phyloP scores from a whole-genome alignment of 1,140 invertebrate genomes.

The Pseudomyrmex cubaensis region DNA sequence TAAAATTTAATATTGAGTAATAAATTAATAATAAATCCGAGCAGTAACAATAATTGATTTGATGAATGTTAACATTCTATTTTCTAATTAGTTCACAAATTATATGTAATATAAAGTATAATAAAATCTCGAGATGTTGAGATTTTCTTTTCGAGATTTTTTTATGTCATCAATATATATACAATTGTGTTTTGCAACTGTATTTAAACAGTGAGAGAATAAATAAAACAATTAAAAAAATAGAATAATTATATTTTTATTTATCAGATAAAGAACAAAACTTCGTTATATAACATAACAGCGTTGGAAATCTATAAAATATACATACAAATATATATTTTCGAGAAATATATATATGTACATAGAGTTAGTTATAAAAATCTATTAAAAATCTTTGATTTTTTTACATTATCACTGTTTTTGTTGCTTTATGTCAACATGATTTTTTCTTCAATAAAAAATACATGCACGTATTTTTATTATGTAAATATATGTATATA shows the following conservation, averaged over 20 bases:
- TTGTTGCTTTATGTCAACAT: background rate
- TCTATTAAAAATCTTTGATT: constrained; percentile 2
- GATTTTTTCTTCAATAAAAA: constrained; percentile 32
- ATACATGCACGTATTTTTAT: constrained; percentile 52
- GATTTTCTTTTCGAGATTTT: too few species aligned
- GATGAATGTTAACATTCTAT: too few species aligned
- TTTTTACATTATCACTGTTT: constrained; percentile 5
- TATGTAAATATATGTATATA: constrained; percentile 50
- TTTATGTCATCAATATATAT: too few species aligned
- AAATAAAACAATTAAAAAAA: constrained; percentile 4
- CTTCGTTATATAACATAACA: background rate
- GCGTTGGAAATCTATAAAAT: constrained; percentile 24
- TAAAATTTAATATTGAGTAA: too few species aligned
- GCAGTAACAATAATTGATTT: too few species aligned
- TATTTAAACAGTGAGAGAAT: background rate
- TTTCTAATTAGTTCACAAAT: too few species aligned
- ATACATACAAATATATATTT: too few species aligned
- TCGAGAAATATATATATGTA: too few species aligned
- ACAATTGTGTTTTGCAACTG: background rate
- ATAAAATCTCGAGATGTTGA: too few species aligned
- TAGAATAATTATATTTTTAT: constrained; percentile 40
- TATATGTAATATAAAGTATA: too few species aligned
- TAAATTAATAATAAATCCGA: too few species aligned
- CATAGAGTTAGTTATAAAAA: constrained; percentile 39
- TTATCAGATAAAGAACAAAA: constrained; percentile 37